These are phyloP conservation scores for Diprion similis DNA, from an alignment of 1,140 invertebrate species.

Conservation along the genomic window DNA sequence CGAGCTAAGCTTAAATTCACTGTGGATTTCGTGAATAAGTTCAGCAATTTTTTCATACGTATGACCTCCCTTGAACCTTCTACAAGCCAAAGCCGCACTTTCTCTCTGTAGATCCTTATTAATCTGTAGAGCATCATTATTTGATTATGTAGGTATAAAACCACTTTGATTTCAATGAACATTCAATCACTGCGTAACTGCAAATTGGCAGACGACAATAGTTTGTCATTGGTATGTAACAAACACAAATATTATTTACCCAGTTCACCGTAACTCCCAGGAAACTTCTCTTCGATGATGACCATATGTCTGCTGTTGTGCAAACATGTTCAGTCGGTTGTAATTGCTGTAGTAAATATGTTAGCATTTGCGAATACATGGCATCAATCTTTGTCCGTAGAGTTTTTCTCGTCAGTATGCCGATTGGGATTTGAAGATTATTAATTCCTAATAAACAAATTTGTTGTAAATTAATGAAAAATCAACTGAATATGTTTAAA, in stretches of 20 bases:
- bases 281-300: constrained; percentile 24
- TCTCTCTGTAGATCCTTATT: constrained; percentile 23
- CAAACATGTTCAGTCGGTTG: constrained; percentile 21
- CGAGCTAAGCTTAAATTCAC: constrained; percentile 21
- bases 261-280: constrained; percentile 27
- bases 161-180: neutral
- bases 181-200: too few relatives aligned
- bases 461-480: neutral
- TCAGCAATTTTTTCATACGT: constrained; percentile 29
- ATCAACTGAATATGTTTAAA: neutral
- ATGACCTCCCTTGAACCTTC: constrained; percentile 30
- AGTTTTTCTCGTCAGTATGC: neutral
- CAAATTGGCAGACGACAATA: too few relatives aligned
- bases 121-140: constrained; percentile 1
- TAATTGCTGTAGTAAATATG: neutral
- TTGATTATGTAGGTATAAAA: neutral
- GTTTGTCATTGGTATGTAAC: too few relatives aligned
- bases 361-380: neutral
- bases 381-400: neutral
- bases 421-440: neutral
- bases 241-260: too few relatives aligned
- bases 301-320: constrained; percentile 30
- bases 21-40: constrained; percentile 23
- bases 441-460: neutral
- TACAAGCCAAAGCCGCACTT: constrained; percentile 27